Evolutionary conservation across 1,140 invertebrate species (phyloP), one percentile per base, ranked within the genome.

Genomic region (Euwallacea similis): DNA sequence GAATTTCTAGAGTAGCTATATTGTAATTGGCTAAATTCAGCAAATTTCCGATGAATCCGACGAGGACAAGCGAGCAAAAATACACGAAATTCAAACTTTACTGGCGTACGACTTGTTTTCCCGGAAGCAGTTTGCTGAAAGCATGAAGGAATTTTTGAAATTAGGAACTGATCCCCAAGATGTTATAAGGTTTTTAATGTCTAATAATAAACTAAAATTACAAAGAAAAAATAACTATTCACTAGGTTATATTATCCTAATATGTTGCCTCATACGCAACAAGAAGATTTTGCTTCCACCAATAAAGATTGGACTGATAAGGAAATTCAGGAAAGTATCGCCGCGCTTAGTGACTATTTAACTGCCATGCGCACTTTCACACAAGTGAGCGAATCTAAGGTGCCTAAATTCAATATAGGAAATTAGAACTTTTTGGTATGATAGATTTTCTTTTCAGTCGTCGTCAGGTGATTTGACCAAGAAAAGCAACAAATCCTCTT

Each of bases 61-160:
- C 53, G 89, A 91, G 65, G 93, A 95, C 71, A 96, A 95, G 81
- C 82, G 86, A 15, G 88, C 91, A 77, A 91, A 91, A 73, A 89
- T 93, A 54, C 88, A 92, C 69, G 90, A 93, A 75, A 98, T 99
- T 78, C 91, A 95, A 82, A 95, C 93, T 68, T 81, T 95, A 0
- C 91, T 94, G 81, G 97, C 96, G 0, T 91, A 95, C 78, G 90
- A 98, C 82, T 82, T 97, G 2, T 98, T 98, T 81, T 89, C 89
- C 56, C 91, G 91, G 76, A 94, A 94, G 78, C 87, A 92, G 71
- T 98, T 95, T 82, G 85, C 90, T 53, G 90, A 93, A 74, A 93
- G 96, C 0, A 95, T 98, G 92, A 88, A 91, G 69, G 88, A 97
- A 76, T 98, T 98, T 83, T 85, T 91, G 7, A 91, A 94, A 80